A percentile compares a stretch with the other conserved stretches of the same genome.
These are phyloP conservation scores for Peromyscus leucopus DNA, from an alignment of 2,113 vertebrate genomes.

Conservation along the genomic window DNA sequence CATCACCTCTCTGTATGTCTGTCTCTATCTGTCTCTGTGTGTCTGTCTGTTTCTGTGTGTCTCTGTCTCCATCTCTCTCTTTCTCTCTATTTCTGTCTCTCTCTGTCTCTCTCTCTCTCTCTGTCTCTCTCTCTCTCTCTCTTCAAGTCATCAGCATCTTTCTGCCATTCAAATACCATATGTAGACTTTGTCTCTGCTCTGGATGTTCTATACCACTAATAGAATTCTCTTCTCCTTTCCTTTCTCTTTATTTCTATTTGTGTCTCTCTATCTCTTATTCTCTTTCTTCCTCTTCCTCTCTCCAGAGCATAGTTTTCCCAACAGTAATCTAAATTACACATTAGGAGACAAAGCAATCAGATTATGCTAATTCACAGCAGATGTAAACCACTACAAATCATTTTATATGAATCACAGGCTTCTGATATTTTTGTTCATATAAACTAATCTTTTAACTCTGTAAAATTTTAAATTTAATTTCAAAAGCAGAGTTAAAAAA, in stretches of 20 bases:
- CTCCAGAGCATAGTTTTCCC: neutral
- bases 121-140: neutral
- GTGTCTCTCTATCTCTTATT: neutral
- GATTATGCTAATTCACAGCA: constrained; percentile 43
- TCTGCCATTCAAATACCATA: constrained; percentile 11
- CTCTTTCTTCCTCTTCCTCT: neutral
- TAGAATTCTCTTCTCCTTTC: neutral
- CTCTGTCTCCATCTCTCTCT: neutral
- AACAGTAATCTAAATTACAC: constrained; percentile 15
- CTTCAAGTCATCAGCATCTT: neutral
- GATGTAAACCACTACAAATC: constrained; percentile 30
- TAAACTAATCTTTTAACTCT: constrained; percentile 43
- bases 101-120: neutral
- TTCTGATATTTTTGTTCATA: neutral
- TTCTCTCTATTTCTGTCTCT: neutral
- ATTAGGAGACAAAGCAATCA: constrained; percentile 16
- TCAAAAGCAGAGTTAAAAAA: neutral
- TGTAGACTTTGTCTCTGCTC: constrained; percentile 20
- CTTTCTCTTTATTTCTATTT: neutral
- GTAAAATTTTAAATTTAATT: constrained; percentile 65
- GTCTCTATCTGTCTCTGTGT: too few species aligned
- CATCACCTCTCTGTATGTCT: neutral
- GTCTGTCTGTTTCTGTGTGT: neutral
- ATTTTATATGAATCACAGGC: neutral
- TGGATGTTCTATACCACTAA: neutral